A percentile compares a stretch with the other conserved stretches of the same genome.
phyloP scores from a whole-genome alignment of 2,888 invertebrate species.

The Chalcis sispes region DNA sequence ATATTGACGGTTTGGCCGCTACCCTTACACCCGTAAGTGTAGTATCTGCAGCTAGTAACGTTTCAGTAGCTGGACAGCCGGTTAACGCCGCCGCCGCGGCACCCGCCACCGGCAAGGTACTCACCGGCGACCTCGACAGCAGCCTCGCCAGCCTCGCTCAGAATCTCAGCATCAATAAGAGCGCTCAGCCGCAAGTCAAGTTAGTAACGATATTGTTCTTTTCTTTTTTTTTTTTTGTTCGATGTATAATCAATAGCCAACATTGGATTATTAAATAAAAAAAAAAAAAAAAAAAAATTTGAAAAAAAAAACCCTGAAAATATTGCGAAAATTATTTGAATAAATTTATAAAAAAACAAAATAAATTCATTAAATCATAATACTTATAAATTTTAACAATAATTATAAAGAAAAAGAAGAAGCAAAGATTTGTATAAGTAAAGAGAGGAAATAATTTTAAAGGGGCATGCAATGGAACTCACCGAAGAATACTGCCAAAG shows the following conservation, averaged over 20 bases:
- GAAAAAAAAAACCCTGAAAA: too few relatives aligned
- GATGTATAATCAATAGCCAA: too few relatives aligned
- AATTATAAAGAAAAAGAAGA: too few relatives aligned
- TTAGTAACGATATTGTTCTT: constrained; percentile 73
- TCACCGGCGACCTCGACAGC: constrained; percentile 95
- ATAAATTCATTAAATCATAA: too few relatives aligned
- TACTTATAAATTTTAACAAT: too few relatives aligned
- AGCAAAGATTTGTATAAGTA: too few relatives aligned
- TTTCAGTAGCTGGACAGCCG: constrained; percentile 72
- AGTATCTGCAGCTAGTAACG: constrained; percentile 68
- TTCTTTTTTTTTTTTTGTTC: too few relatives aligned
- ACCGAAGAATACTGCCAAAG: constrained; percentile 90
- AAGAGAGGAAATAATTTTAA: too few relatives aligned
- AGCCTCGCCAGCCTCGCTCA: constrained; percentile 95
- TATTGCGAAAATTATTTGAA: too few relatives aligned
- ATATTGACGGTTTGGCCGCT: constrained; percentile 86
- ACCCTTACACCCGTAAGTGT: constrained; percentile 80
- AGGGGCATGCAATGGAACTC: constrained; percentile 95
- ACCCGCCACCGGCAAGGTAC: constrained; percentile 82
- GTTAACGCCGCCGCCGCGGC: constrained; percentile 75
- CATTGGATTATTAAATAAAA: too few relatives aligned
- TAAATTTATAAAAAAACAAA: too few relatives aligned
- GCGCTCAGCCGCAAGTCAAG: constrained; percentile 83
- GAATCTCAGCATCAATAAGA: constrained; percentile 92
- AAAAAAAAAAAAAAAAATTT: too few relatives aligned